Base-by-base conservation (phyloP, 2,113 vertebrate genomes). In the Lepidiolamprologus cunningtoni region DNA sequence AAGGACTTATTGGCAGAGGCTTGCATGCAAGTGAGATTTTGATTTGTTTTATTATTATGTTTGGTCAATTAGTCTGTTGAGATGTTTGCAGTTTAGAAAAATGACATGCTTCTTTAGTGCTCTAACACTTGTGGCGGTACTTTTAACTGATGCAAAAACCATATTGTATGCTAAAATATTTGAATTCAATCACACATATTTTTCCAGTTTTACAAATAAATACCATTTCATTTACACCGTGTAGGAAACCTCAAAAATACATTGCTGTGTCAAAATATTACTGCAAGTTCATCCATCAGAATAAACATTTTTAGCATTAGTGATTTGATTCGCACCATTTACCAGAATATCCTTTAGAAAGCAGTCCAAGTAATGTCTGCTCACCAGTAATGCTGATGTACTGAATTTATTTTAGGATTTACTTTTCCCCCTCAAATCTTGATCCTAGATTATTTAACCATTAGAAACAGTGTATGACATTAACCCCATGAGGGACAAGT, bases 171-270 rank as follows among this genome's bases (percentile, higher is more conserved):
- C 28, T 71, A 47, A 81, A 81, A 35, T 12, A 10, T 84, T 84
- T 89, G 8, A 80, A 91, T 90, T 82, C 17, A 53, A 78, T 80
- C 53, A 78, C 73, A 78, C 37, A 66, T 16, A 42, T 73, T 47
- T 71, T 79, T 84, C 16, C 13, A 50, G 37, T 63, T 86, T 52
- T 63, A 40, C 16, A 91, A 90, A 91, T 54, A 83, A 88, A 91
- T 80, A 66, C 6, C 4, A 80, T 54, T 84, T 80, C 1, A 84
- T 90, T 86, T 45, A 80, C 63, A 84, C 54, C 45, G 8, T 80
- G 55, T 50, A 21, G n/a, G n/a, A 83, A 92, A 86, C 53, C 80
- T 83, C 12, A 26, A 40, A 84, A 50, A 81, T 54, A 55, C 71
- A 54, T 33, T 13, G 14, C 54, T 58, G 61, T 86, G 68, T 86